Evolutionary conservation across 2,888 invertebrate genomes (phyloP).

Genomic region (Branchipolynoe longqiensis): DNA sequence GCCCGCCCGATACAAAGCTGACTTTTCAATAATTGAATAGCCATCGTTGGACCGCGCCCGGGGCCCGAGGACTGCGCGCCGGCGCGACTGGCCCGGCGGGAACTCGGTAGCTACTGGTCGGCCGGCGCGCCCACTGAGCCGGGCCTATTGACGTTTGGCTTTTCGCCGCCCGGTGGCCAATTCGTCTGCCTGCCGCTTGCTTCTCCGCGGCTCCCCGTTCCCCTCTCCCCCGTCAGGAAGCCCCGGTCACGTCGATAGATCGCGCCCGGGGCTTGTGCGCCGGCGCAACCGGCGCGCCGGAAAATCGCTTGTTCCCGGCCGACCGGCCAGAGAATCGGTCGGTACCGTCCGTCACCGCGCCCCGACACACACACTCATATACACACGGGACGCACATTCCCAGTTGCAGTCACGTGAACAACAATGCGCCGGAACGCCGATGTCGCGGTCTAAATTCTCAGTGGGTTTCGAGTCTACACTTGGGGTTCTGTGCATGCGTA

Average conservation of each 20-base stretch:
- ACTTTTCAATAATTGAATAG: constrained; percentile 55
- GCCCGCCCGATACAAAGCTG: constrained; percentile 20
- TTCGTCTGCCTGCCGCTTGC: not conserved
- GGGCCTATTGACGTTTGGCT: constrained; percentile 50
- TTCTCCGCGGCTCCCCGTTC: not conserved
- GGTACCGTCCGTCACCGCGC: too few species aligned
- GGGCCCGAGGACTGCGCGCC: not conserved
- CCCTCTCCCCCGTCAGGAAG: constrained; percentile 9
- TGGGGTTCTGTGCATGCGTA: too few species aligned
- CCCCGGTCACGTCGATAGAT: not conserved
- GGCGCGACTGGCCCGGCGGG: too few species aligned
- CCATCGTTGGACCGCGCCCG: not conserved
- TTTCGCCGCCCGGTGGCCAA: not conserved
- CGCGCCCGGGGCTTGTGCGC: not conserved
- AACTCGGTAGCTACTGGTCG: too few species aligned
- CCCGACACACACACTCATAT: constrained; percentile 1
- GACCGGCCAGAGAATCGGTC: not conserved
- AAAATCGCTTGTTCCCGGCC: not conserved
- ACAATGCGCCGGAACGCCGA: too few species aligned
- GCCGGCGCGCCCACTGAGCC: not conserved
- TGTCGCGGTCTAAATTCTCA: too few species aligned
- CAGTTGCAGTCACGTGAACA: not conserved
- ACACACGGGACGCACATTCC: not conserved
- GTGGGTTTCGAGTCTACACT: too few species aligned
- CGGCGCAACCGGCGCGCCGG: not conserved